Evolutionary conservation across 2,113 vertebrate genomes (phyloP).

Genomic region (Epinephelus moara): DNA sequence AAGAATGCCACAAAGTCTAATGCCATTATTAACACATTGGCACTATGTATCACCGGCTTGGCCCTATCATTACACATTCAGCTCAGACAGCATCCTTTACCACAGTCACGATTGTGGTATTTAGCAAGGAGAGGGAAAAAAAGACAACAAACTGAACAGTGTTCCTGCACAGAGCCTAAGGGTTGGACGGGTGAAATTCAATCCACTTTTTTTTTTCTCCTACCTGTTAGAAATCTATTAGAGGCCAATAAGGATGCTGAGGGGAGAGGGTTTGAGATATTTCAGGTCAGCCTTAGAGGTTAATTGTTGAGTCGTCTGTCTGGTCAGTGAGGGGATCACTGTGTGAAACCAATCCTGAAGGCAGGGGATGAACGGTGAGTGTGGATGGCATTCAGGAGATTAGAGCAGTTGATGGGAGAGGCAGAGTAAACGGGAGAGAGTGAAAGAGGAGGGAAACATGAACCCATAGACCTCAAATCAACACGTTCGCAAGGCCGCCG

Average conservation of each 20-base stretch:
- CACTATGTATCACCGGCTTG: constrained; percentile 11
- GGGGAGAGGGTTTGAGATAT: constrained; percentile 75
- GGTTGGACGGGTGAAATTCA: constrained; percentile 66
- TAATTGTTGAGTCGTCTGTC: constrained; percentile 82
- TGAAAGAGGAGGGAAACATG: constrained; percentile 38
- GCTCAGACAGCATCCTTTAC: constrained; percentile 28
- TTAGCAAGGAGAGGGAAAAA: constrained; percentile 31
- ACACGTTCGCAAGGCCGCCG: constrained; percentile 57
- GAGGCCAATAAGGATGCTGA: constrained; percentile 68
- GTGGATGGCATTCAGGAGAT: constrained; percentile 77
- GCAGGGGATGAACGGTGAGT: constrained; percentile 71
- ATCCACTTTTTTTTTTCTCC: constrained; percentile 63
- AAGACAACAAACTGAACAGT: constrained; percentile 55
- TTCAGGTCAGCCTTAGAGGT: constrained; percentile 82
- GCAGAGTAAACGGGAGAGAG: constrained; percentile 18
- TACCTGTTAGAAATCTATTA: constrained; percentile 81
- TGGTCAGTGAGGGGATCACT: constrained; percentile 78
- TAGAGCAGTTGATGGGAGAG: constrained; percentile 73
- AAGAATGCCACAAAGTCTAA: constrained; percentile 40
- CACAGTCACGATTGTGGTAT: constrained; percentile 44
- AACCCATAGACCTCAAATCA: constrained; percentile 67
- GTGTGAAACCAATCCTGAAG: constrained; percentile 74
- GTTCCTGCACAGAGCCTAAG: constrained; percentile 53
- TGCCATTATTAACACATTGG: constrained; percentile 51
- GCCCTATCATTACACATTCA: constrained; percentile 24